phyloP scores from a whole-genome alignment of 2,113 vertebrate genomes.

The Dromas ardeola region DNA sequence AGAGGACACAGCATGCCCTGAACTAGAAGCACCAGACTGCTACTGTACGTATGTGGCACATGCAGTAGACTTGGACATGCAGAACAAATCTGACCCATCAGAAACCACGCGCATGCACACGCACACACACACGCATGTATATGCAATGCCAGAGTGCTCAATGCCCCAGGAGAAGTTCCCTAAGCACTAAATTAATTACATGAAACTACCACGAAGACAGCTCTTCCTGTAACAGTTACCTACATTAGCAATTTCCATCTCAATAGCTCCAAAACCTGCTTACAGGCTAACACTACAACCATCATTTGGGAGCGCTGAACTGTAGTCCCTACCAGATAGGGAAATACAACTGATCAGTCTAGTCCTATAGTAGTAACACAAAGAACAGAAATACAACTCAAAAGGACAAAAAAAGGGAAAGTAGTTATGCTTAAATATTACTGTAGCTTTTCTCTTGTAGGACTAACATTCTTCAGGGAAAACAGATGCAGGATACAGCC shows the following conservation, averaged over 20 bases:
- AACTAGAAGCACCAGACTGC: background rate
- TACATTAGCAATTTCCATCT: background rate
- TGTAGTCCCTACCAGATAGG: background rate
- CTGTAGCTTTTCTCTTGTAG: background rate
- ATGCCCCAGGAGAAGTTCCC: background rate
- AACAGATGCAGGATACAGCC: background rate
- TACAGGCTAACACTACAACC: background rate
- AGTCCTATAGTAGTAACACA: background rate
- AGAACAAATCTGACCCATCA: background rate
- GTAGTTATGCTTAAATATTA: background rate
- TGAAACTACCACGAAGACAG: background rate
- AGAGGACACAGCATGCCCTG: background rate
- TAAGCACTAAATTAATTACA: background rate
- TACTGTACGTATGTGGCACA: no score
- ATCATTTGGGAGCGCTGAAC: background rate
- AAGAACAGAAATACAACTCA: background rate
- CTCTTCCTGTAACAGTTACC: background rate
- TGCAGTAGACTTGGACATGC: background rate
- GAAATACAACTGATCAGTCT: background rate
- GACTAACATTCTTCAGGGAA: background rate
- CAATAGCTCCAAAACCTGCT: background rate
- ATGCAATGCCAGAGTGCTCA: background rate
- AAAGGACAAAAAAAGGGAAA: background rate
- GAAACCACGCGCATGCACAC: accelerated
- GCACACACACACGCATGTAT: accelerated